phyloP scores from a whole-genome alignment of 1,140 invertebrate genomes.

The Drosophila kepulauana region DNA sequence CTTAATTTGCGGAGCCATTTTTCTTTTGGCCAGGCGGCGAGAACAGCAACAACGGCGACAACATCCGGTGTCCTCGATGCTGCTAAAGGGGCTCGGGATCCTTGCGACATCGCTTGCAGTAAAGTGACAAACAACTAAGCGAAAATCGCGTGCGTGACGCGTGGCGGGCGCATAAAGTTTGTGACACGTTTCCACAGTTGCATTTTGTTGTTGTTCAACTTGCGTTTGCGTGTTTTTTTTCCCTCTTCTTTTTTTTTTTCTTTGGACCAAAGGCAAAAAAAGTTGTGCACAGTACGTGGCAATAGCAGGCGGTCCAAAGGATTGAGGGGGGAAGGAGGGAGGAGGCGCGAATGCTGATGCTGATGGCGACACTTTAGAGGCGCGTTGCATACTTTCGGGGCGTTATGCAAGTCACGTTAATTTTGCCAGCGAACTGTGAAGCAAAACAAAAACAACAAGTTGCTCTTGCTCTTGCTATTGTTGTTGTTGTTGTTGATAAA shows the following conservation, averaged over 20 bases:
- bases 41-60: slow-evolving; percentile 29
- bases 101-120: slow-evolving; percentile 8
- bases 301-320: neutral
- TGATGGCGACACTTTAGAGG: slow-evolving; percentile 76
- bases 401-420: slow-evolving; percentile 81
- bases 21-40: slow-evolving; percentile 52
- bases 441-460: slow-evolving; percentile 47
- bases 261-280: slow-evolving; percentile 53
- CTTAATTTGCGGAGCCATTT: slow-evolving; percentile 74
- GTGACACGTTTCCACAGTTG: slow-evolving; percentile 81
- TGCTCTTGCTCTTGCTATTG: slow-evolving; percentile 15
- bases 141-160: slow-evolving; percentile 82
- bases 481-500: slow-evolving; percentile 33
- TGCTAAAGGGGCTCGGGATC: neutral
- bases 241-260: slow-evolving; percentile 32
- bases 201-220: slow-evolving; percentile 54
- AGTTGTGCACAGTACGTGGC: slow-evolving; percentile 43
- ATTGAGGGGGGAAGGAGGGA: neutral
- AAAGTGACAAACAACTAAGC: slow-evolving; percentile 82
- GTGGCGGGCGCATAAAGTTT: slow-evolving; percentile 80
- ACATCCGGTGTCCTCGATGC: slow-evolving; percentile 7
- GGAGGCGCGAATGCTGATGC: slow-evolving; percentile 37
- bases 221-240: neutral
- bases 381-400: slow-evolving; percentile 73
- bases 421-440: slow-evolving; percentile 74